Evolutionary conservation across 2,797 vertebrate genomes (phyloP).

Genomic region (Channallabes apus): DNA sequence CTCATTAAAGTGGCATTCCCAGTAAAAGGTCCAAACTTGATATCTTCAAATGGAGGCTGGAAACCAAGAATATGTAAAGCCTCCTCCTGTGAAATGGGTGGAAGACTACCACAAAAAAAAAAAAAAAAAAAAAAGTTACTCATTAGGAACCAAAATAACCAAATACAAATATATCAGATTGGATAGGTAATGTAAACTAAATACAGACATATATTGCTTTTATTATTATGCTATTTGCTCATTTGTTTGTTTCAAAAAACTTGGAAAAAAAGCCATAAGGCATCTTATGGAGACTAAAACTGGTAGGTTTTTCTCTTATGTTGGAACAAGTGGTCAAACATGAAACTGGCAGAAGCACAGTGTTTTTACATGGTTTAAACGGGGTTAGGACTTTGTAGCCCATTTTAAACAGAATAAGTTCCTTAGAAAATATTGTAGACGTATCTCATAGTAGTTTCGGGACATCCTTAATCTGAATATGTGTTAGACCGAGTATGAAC

Average conservation of each 20-base stretch:
- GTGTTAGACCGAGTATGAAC: too few species aligned
- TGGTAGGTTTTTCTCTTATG: not conserved
- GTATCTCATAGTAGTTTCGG: too few species aligned
- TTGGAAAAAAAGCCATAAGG: not conserved
- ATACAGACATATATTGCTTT: not conserved
- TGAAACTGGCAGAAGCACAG: not conserved
- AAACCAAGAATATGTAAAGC: constrained; percentile 96
- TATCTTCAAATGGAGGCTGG: constrained; percentile 96
- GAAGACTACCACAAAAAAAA: constrained; percentile 74
- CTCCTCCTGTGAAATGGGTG: constrained; percentile 96
- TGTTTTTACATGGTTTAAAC: not conserved
- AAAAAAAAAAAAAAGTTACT: not conserved
- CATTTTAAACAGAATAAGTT: not conserved
- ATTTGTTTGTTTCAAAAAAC: not conserved
- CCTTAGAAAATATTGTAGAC: not conserved
- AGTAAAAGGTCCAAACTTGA: constrained; percentile 97
- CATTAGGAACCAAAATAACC: not conserved
- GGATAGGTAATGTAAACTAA: not conserved
- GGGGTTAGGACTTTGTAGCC: not conserved
- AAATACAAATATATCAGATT: not conserved
- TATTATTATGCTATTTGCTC: not conserved
- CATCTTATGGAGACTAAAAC: not conserved
- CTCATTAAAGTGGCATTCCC: constrained; percentile 98
- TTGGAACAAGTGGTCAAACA: not conserved
- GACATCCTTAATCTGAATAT: too few species aligned